Percentiles rank a stretch among this genome's conserved stretches.
Evolutionary conservation across 2,888 invertebrate species (phyloP).

Genomic region (Stictocephala bisonia): DNA sequence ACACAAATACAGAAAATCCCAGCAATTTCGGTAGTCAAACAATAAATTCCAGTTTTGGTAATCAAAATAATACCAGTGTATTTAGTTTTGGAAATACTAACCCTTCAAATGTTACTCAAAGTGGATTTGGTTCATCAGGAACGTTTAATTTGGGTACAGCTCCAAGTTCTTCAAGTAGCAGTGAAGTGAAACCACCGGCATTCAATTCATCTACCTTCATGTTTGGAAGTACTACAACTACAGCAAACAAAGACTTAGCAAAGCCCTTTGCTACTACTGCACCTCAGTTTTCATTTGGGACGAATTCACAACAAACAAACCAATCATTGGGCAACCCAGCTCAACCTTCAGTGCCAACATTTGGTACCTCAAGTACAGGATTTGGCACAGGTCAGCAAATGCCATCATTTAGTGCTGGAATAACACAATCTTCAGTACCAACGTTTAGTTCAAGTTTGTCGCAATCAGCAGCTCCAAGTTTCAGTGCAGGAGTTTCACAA

Average conservation of each 20-base stretch:
- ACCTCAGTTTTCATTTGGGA: slow-evolving; percentile 2
- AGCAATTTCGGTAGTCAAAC: neutral
- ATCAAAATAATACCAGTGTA: neutral
- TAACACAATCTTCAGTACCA: no score
- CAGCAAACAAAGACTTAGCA: neutral
- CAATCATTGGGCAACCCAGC: neutral
- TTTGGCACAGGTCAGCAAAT: neutral
- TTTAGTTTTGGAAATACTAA: slow-evolving; percentile 22
- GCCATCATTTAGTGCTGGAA: slow-evolving; percentile 2
- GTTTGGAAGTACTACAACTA: slow-evolving; percentile 5
- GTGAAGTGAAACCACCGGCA: slow-evolving; percentile 12
- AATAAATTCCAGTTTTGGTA: slow-evolving; percentile 16
- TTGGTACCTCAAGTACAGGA: slow-evolving; percentile 1
- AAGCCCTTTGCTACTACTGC: slow-evolving; percentile 1
- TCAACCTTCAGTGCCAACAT: slow-evolving; percentile 16
- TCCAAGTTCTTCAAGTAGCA: slow-evolving; percentile 3
- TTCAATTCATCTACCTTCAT: slow-evolving; percentile 12
- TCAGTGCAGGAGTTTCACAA: no score
- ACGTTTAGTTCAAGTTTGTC: no score
- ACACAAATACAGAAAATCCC: neutral
- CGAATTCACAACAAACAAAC: neutral
- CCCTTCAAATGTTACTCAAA: neutral
- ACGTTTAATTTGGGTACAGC: slow-evolving; percentile 9
- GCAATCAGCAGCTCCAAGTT: no score
- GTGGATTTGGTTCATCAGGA: neutral